Base-by-base conservation (phyloP, 1,140 invertebrate genomes). In the Drosophila subpulchrella region DNA sequence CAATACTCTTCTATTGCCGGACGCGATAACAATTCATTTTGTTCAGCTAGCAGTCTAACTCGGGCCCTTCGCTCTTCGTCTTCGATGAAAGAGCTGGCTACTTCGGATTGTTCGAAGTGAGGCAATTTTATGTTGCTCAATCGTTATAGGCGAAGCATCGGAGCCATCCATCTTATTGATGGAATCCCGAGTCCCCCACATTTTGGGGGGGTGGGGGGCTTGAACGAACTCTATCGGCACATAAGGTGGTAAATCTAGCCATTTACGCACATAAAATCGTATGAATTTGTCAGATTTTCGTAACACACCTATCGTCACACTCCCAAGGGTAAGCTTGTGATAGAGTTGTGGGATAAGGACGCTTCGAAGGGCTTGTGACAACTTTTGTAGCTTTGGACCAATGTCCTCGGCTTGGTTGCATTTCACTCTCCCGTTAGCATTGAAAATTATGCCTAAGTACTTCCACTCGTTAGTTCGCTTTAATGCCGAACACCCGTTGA, bases 401-500 rank as follows among this genome's bases (percentile, higher is more conserved):
- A 62, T 12, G 27, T 59, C 41, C 20, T 55, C 39, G 3, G 39
- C 60, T 24, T 30, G 38, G 44, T 24, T 55, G 38, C 42, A 42
- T 30, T 27, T 27, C n/a, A 13, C 30, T 12, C 39, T 38, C 53
- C 30, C 60, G 4, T 34, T 17, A 7, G 48, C 48, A 24, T 12
- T 62, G 12, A 54, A 54, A 0, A 24, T 3, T 0, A 60, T 60
- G 0, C 44, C 34, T 38, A 60, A 38, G 12, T 60, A 60, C 44
- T 50, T 48, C 56, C 56, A 58, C 41, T 58, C 55, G 30, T 58
- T 27, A 4, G 30, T 32, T 10, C 55, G 41, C 30, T 58, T 58
- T 27, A 58, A 20, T 46, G 20, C 20, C 20, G 20, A 2, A 20
- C 20, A 20, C 20, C 20, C 20, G 20, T 20, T 20, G 1, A 20